Evolutionary conservation across 2,888 invertebrate species (phyloP), one percentile per base, ranked within the genome.

Genomic region (Acanthacorydalis orientalis): DNA sequence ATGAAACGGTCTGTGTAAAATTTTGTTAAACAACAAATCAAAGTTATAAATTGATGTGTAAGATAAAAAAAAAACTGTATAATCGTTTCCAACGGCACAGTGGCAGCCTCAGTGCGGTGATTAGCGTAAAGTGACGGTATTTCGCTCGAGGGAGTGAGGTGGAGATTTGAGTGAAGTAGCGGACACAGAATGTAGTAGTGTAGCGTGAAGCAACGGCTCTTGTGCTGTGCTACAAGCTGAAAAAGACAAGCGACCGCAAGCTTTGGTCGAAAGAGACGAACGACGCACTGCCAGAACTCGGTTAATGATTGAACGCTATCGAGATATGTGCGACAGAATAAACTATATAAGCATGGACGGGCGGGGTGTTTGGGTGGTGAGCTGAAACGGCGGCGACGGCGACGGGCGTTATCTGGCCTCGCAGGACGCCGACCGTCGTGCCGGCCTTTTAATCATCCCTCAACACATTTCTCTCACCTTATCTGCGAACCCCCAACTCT

Each of bases 391-490:
- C 23, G 23, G 23, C 23, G 23, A 23, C 23, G 23, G 23, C 40
- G 52, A 51, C 49, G 53, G 56, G 57, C 56, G 60, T 61, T 61
- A 61, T 62, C 62, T 58, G 57, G 23, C 23, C 23, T 23, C 23
- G 23, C 23, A 23, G 23, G 23, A 23, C 23, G 23, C 23, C 23
- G 23, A 23, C 23, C 23, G 23, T 23, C 23, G 23, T 23, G 23
- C 57, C 56, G 58, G 58, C 59, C 61, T 63, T 63, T 63, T 64
- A 64, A 64, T 64, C 64, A 63, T 63, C 62, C 62, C 62, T 60
- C 61, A 61, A 62, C 63, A 60, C 63, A 63, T 64, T 63, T 63
- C 62, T 60, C 63, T 54, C 52, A 37, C 37, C 53, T 55, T 53
- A 54, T 52, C 51, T 48, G 54, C 52, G 38, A 43, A 54, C 53